phyloP scores from a whole-genome alignment of 2,113 vertebrate species.

The Chamaea fasciata region DNA sequence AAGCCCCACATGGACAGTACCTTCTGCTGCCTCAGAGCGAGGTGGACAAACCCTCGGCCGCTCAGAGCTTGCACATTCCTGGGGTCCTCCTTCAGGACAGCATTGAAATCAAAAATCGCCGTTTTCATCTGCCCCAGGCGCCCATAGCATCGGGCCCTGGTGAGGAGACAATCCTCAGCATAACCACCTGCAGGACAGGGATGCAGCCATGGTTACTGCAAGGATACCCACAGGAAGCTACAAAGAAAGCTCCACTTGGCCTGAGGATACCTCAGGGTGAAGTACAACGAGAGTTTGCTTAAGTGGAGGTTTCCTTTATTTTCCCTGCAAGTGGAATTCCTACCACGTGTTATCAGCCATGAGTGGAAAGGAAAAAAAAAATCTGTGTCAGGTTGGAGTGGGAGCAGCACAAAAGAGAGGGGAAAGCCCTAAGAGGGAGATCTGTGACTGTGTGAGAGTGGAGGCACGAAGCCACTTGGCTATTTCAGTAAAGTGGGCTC shows the following conservation, averaged over 20 bases:
- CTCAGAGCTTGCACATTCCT: constrained; percentile 81
- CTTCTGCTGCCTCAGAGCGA: constrained; percentile 85
- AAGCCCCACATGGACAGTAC: constrained; percentile 47
- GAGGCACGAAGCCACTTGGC: not conserved
- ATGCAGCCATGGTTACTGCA: not conserved
- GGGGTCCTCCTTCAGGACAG: constrained; percentile 78
- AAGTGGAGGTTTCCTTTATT: not conserved
- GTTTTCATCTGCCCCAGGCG: constrained; percentile 88
- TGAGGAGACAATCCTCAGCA: constrained; percentile 81
- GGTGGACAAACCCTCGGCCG: constrained; percentile 82
- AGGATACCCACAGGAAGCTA: not conserved
- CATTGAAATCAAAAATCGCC: constrained; percentile 87
- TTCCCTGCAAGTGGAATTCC: not conserved
- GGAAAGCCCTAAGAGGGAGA: not conserved
- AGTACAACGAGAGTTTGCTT: not conserved
- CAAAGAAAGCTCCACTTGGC: not conserved
- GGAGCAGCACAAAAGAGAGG: not conserved
- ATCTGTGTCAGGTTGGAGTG: not conserved
- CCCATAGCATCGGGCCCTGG: constrained; percentile 84
- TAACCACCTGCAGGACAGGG: constrained; percentile 70
- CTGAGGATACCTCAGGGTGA: not conserved
- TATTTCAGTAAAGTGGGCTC: not conserved
- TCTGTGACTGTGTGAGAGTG: not conserved
- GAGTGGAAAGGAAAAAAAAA: not conserved
- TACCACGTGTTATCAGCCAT: not conserved